phyloP scores from a whole-genome alignment of 2,888 invertebrate species.

The Escarpia spicata region DNA sequence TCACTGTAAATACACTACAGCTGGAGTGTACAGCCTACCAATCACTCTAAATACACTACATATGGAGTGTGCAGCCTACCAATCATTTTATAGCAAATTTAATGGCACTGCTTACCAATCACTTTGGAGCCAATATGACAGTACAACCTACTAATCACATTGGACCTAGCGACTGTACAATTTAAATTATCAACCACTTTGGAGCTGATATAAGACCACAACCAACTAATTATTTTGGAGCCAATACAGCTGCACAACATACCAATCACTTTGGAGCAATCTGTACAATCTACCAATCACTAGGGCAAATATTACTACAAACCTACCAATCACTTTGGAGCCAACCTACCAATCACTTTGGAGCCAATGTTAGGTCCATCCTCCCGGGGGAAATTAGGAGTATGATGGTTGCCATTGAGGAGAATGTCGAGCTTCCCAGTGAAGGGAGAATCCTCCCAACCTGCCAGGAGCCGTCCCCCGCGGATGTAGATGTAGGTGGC shows the following conservation, averaged over 20 bases:
- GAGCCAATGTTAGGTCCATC: constrained; percentile 37
- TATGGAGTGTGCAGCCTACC: too few relatives aligned
- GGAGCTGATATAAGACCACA: neutral
- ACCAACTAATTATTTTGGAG: neutral
- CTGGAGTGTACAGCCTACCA: neutral
- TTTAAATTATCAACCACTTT: neutral
- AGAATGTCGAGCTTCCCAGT: constrained; percentile 40
- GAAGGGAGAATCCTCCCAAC: constrained; percentile 53
- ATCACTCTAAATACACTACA: too few relatives aligned
- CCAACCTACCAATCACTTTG: constrained; percentile 48
- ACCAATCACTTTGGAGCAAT: too few relatives aligned
- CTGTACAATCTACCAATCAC: too few relatives aligned
- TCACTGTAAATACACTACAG: too few relatives aligned
- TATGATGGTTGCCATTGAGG: constrained; percentile 39
- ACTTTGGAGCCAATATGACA: too few relatives aligned
- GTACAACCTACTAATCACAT: too few relatives aligned
- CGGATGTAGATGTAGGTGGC: constrained; percentile 36
- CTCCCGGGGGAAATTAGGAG: constrained; percentile 35
- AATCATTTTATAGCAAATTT: neutral
- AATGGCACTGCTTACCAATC: neutral
- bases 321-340: neutral
- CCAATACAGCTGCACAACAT: neutral
- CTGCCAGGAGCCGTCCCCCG: constrained; percentile 51
- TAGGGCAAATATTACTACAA: too few relatives aligned
- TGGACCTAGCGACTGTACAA: neutral